Evolutionary conservation across 2,113 vertebrate genomes (phyloP).

Genomic region (Tympanuchus pallidicinctus): DNA sequence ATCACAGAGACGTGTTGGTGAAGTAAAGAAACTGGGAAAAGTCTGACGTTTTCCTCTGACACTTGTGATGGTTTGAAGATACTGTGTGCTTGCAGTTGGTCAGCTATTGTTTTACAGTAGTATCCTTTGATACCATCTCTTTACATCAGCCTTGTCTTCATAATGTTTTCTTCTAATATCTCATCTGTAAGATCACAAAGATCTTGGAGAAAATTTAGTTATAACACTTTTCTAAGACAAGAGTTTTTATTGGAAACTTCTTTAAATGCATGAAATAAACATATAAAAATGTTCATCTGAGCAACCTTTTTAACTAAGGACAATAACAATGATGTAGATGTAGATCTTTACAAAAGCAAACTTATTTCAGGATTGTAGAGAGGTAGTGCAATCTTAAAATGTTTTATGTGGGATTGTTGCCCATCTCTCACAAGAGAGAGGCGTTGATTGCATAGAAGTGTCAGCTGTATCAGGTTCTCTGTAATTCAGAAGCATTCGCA

Average conservation of each 20-base stretch:
- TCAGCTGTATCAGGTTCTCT: not conserved
- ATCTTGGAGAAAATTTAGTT: not conserved
- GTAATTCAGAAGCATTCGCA: not conserved
- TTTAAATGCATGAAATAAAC: not conserved
- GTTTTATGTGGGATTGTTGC: not conserved
- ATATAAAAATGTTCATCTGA: not conserved
- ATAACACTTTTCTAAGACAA: not conserved
- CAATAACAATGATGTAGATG: not conserved
- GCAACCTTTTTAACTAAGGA: not conserved
- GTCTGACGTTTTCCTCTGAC: not conserved
- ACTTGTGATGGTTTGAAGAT: not conserved
- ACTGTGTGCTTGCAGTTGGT: not conserved
- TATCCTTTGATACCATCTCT: not conserved
- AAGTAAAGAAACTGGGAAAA: not conserved
- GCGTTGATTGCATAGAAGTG: not conserved
- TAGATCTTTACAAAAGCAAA: not conserved
- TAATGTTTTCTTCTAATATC: not conserved
- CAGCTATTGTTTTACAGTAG: accelerated
- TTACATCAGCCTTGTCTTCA: not conserved
- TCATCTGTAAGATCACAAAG: not conserved
- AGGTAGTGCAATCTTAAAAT: not conserved
- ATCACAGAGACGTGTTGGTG: not conserved
- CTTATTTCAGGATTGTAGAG: not conserved
- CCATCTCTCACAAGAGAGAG: not conserved
- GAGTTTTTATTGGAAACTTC: not conserved